Base-by-base conservation (phyloP, 2,888 invertebrate genomes). In the Nemapogon koenigi region DNA sequence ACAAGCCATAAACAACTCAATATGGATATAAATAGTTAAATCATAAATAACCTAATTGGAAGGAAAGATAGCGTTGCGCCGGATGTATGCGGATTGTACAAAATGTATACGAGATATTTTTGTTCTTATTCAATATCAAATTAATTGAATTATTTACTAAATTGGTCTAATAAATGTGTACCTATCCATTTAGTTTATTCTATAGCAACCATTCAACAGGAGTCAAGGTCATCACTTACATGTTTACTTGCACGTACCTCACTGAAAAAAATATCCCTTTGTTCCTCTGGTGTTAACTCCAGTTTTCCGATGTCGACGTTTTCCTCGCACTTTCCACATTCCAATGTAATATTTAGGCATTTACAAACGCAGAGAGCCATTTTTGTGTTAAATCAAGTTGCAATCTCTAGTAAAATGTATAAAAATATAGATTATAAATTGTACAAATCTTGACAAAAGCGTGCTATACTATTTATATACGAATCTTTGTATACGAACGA, bases 331-430 rank as follows among this genome's bases (percentile, higher is more conserved):
- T 80, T 80, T 57, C 82, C 83, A 55, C 84, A 75, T 65, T 83
- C 83, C 50, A 88, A 78, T 49, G 80, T 75, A 52, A 89, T 81
- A 73, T 91, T 91, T 55, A 89, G 70, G 69, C 91, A 91, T 79
- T 88, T 87, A 75, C 91, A 91, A 57, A 86, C 83, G 61, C 61
- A 75, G 55, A 76, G 62, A 66, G 84, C 73, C 83, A 83, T 83
- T 53, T 53, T 75, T n/a, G 14, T 16, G 14, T 16, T 26, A 45
- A 47, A 44, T 47, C 43, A 44, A 53, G 56, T 49, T 48, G 39
- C 46, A 44, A 41, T 40, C 42, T 35, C 39, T 49, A 41, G 50
- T 49, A 64, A 62, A 62, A 52, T 55, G 55, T 57, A 57, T 50
- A 61, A 62, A 62, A 67, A 62, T 57, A 57, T 53, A 63, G 54